Conservation (phyloP, 2,888 invertebrate species). For the Ormyrus rosae region DNA sequence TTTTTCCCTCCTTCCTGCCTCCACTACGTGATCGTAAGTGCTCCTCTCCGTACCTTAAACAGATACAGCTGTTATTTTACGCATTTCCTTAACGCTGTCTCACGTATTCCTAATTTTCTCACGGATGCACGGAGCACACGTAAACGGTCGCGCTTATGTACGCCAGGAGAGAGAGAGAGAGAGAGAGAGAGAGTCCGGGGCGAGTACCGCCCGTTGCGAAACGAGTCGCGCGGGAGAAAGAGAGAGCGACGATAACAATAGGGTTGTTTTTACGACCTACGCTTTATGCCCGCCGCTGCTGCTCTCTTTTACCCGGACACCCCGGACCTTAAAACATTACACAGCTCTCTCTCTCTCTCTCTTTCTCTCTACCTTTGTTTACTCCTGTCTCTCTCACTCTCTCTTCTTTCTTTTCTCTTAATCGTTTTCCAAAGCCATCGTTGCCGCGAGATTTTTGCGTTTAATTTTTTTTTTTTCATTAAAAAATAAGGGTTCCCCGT, state of each 20-base stretch:
- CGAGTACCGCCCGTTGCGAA: background rate
- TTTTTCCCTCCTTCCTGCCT: too few relatives aligned
- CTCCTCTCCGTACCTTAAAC: too few relatives aligned
- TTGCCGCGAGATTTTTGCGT: background rate
- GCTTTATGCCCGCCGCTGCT: conserved; percentile 50
- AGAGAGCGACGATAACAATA: conserved; percentile 68
- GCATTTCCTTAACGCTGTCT: too few relatives aligned
- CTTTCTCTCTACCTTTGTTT: conserved; percentile 27
- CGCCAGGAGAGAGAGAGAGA: background rate
- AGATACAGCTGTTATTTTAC: too few relatives aligned
- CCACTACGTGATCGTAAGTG: too few relatives aligned
- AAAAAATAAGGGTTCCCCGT: conserved; percentile 3
- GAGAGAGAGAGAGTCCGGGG: conserved; percentile 11
- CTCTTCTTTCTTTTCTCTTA: conserved; percentile 38
- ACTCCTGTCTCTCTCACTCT: conserved; percentile 50
- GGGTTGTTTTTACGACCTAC: conserved; percentile 70
- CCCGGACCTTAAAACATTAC: conserved; percentile 17
- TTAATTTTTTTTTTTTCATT: conserved; percentile 20
- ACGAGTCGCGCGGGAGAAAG: conserved; percentile 6
- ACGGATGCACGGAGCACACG: too few relatives aligned
- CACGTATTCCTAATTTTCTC: too few relatives aligned
- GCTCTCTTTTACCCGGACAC: conserved; percentile 54
- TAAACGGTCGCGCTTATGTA: conserved; percentile 62
- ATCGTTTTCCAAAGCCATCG: conserved; percentile 48
- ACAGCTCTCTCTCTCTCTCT: background rate